A percentile compares a stretch with the other conserved stretches of the same genome.
These are phyloP conservation scores for Troides oblongomaculatus DNA, from an alignment of 2,888 invertebrate species.

Conservation along the genomic window DNA sequence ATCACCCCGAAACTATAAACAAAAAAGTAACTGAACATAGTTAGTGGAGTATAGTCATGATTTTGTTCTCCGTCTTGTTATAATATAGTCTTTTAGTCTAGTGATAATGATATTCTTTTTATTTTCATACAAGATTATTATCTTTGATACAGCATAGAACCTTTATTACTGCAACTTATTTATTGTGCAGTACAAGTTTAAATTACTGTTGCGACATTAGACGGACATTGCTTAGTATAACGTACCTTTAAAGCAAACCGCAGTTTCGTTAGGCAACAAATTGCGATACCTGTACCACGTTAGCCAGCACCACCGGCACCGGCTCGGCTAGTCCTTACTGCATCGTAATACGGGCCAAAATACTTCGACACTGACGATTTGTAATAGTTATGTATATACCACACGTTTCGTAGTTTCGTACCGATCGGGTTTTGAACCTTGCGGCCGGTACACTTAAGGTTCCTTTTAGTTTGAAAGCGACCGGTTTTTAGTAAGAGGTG, in stretches of 20 bases:
- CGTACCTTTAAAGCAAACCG: slow-evolving; percentile 28
- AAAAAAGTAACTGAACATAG: no score
- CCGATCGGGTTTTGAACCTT: background rate
- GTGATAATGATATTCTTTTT: no score
- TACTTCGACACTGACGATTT: background rate
- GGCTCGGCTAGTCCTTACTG: background rate
- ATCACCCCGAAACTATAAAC: no score
- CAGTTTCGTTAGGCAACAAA: slow-evolving; percentile 29
- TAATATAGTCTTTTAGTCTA: no score
- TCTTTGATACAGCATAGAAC: background rate
- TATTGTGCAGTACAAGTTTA: slow-evolving; percentile 13
- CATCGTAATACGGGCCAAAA: slow-evolving; percentile 6
- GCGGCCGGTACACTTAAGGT: background rate
- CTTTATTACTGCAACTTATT: background rate
- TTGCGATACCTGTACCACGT: slow-evolving; percentile 22
- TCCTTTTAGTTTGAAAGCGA: background rate
- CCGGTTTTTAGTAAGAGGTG: background rate
- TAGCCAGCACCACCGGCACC: background rate
- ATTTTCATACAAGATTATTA: background rate
- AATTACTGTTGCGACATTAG: slow-evolving; percentile 30
- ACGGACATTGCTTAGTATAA: slow-evolving; percentile 29
- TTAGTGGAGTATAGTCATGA: no score
- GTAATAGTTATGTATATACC: background rate
- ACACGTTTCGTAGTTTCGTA: slow-evolving; percentile 1
- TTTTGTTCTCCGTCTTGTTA: no score